Evolutionary conservation across 1,140 invertebrate genomes (phyloP).

Genomic region (Heterodera carotae): DNA sequence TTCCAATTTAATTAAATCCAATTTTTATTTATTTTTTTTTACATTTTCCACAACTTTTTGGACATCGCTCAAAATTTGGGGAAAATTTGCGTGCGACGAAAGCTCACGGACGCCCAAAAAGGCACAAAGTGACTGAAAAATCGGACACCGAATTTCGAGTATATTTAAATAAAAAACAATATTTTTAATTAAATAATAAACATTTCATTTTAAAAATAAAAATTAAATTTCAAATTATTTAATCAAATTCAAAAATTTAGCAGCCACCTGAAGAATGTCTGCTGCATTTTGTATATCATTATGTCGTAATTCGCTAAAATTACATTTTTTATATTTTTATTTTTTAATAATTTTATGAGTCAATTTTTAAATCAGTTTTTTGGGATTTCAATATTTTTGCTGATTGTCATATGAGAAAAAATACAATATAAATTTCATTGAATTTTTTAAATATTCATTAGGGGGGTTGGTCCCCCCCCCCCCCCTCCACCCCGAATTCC

Average conservation of each 20-base stretch:
- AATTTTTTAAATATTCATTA: no score
- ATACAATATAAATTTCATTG: no score
- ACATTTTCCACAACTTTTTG: conserved; percentile 31
- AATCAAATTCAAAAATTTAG: neutral
- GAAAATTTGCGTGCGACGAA: conserved; percentile 40
- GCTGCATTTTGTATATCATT: conserved; percentile 48
- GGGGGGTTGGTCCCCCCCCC: neutral
- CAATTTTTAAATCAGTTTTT: no score
- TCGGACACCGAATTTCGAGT: no score
- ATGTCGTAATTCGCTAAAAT: conserved; percentile 32
- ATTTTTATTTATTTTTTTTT: conserved; percentile 4
- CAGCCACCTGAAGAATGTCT: conserved; percentile 25
- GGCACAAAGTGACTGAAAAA: conserved; percentile 26
- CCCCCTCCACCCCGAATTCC: neutral
- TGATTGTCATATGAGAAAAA: no score
- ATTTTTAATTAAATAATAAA: neutral
- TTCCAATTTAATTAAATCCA: conserved; percentile 12
- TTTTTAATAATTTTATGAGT: no score
- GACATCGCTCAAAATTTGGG: conserved; percentile 18
- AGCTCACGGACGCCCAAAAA: conserved; percentile 40
- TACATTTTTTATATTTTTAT: neutral
- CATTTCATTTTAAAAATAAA: conserved; percentile 6
- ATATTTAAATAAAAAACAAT: no score
- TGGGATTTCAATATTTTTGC: no score
- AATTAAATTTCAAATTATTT: no score